Conservation (phyloP, 2,888 invertebrate genomes). For the Zeuzera pyrina region DNA sequence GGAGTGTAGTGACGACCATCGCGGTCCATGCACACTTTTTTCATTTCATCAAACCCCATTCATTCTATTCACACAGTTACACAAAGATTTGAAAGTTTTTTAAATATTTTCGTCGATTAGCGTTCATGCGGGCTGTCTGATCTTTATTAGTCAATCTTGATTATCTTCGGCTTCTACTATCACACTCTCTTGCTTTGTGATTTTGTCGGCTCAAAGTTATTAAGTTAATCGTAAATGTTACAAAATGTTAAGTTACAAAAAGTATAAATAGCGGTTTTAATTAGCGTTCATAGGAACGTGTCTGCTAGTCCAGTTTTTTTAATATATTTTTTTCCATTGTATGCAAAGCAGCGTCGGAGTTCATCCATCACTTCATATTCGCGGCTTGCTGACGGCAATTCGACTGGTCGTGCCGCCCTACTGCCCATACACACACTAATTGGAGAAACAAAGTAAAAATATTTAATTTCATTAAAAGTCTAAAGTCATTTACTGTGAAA, state of each 20-base stretch:
- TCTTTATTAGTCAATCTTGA: no score
- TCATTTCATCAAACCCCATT: no score
- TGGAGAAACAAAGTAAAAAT: slow-evolving; percentile 33
- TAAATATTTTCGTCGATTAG: no score
- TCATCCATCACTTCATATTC: slow-evolving; percentile 69
- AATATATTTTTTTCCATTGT: slow-evolving; percentile 55
- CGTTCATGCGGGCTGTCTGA: no score
- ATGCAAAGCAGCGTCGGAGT: slow-evolving; percentile 57
- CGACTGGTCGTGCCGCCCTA: slow-evolving; percentile 37
- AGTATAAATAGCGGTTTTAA: slow-evolving; percentile 55
- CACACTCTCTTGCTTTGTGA: no score
- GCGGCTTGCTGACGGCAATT: slow-evolving; percentile 42
- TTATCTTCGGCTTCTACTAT: no score
- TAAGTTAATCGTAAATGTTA: no score
- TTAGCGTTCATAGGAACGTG: slow-evolving; percentile 60
- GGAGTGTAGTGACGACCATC: no score
- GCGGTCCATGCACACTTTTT: no score
- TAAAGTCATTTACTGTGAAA: no score
- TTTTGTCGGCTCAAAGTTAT: slow-evolving; percentile 37
- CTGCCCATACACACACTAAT: slow-evolving; percentile 40
- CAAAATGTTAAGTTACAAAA: slow-evolving; percentile 52
- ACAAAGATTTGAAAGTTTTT: no score
- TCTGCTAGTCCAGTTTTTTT: slow-evolving; percentile 34
- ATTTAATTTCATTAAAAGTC: slow-evolving; percentile 6
- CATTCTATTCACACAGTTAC: no score